These are phyloP conservation scores for Phocoena sinus DNA, from an alignment of 2,113 vertebrate genomes.

Conservation along the genomic window DNA sequence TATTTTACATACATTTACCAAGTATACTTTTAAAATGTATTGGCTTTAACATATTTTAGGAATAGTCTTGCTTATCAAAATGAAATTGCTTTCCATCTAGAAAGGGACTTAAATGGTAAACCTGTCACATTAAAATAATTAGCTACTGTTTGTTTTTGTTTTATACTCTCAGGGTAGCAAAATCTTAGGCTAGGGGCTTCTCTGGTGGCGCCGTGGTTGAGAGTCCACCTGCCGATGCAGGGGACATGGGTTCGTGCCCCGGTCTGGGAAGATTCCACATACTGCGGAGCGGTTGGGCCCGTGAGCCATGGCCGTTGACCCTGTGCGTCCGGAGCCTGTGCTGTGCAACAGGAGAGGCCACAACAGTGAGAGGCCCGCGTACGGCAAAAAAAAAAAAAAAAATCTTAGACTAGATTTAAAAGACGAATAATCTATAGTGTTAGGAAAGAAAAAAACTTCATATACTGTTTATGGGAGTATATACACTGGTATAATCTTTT, in stretches of 20 bases:
- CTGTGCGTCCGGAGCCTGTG: too few species aligned
- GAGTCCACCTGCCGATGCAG: too few species aligned
- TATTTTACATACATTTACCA: neutral
- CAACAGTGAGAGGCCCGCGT: too few species aligned
- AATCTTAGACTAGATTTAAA: neutral
- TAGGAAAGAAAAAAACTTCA: conserved; percentile 15
- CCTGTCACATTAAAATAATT: neutral
- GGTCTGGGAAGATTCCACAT: too few species aligned
- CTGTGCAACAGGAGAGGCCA: too few species aligned
- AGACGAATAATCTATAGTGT: neutral
- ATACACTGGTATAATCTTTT: neutral
- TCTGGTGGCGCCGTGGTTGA: too few species aligned
- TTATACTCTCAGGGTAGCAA: neutral
- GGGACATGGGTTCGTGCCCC: too few species aligned
- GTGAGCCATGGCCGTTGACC: too few species aligned
- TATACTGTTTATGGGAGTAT: neutral
- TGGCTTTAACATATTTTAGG: neutral
- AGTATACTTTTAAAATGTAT: neutral
- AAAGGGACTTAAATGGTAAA: conserved; percentile 3
- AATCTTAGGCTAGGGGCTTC: neutral
- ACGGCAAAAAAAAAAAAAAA: neutral
- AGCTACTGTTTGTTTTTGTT: neutral
- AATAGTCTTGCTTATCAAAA: neutral
- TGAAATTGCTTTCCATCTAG: neutral
- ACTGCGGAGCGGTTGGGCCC: too few species aligned